Conservation (phyloP, 2,113 vertebrate species). For the Nothobranchius kuhntae region DNA sequence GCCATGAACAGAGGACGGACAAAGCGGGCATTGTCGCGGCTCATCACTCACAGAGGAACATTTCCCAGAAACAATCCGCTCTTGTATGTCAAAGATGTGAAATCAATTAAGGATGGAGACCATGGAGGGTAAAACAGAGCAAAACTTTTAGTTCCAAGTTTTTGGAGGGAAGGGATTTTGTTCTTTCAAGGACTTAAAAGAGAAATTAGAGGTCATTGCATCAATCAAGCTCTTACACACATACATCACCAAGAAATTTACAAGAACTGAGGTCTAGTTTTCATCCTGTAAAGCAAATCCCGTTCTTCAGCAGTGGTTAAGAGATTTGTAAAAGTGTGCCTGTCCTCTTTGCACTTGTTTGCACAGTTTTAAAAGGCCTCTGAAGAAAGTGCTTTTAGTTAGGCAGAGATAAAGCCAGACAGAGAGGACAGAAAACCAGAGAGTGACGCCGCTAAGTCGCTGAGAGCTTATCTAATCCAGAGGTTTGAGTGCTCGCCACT, state of each 20-base stretch:
- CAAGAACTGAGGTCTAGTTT: too few relatives aligned
- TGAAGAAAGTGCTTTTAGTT: constrained; percentile 50
- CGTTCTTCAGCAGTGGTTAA: too few relatives aligned
- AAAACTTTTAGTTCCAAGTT: constrained; percentile 11
- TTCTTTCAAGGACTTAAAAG: constrained; percentile 53
- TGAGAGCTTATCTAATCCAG: constrained; percentile 65
- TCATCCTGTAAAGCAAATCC: too few relatives aligned
- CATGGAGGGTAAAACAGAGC: constrained; percentile 30
- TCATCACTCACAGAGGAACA: constrained; percentile 47
- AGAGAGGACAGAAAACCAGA: constrained; percentile 19
- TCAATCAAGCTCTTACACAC: too few relatives aligned
- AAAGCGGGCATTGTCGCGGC: constrained; percentile 46
- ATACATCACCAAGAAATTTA: too few relatives aligned
- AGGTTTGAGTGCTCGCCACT: constrained; percentile 61
- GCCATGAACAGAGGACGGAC: constrained; percentile 67
- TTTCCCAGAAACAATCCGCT: constrained; percentile 49
- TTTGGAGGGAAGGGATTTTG: constrained; percentile 15
- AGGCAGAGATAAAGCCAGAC: constrained; percentile 28
- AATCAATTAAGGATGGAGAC: constrained; percentile 72
- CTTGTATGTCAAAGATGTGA: constrained; percentile 47
- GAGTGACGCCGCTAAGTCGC: constrained; percentile 45
- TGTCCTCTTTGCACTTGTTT: background rate
- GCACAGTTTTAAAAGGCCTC: constrained; percentile 17
- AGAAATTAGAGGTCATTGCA: too few relatives aligned
- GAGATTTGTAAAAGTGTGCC: too few relatives aligned